Conservation (phyloP, 1,140 invertebrate species). For the Brachionus angularis region DNA sequence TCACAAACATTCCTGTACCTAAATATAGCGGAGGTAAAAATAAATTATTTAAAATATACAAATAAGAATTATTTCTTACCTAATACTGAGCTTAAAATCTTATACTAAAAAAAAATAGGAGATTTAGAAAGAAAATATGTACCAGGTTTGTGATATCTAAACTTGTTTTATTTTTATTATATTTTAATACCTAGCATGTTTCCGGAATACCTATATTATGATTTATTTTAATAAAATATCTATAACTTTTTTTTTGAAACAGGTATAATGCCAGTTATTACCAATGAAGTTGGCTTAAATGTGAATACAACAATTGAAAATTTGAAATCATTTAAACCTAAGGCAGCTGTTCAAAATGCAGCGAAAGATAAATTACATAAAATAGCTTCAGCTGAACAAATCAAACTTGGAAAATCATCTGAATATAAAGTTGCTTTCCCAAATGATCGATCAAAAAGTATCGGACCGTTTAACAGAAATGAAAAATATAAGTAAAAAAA, state of each 20-base stretch:
- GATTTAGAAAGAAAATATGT: background rate
- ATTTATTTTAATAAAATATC: too few relatives aligned
- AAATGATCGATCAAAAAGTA: constrained; percentile 56
- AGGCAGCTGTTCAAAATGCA: constrained; percentile 51
- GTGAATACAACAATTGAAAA: constrained; percentile 51
- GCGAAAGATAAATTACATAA: constrained; percentile 49
- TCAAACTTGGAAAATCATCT: constrained; percentile 40
- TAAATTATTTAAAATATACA: background rate
- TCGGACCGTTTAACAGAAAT: constrained; percentile 51
- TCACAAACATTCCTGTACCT: background rate
- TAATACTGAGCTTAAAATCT: too few relatives aligned
- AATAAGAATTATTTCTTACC: background rate
- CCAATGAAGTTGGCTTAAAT: constrained; percentile 58
- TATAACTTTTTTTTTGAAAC: constrained; percentile 44
- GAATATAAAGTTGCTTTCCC: constrained; percentile 53
- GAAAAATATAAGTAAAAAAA: constrained; percentile 52
- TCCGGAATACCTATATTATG: too few relatives aligned
- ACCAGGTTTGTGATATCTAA: background rate
- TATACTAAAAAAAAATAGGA: too few relatives aligned
- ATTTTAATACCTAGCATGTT: too few relatives aligned
- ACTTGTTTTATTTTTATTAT: background rate
- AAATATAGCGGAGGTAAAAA: constrained; percentile 16
- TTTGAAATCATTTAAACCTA: constrained; percentile 46
- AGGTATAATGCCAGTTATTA: constrained; percentile 57
- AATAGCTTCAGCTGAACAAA: constrained; percentile 42